Base-by-base conservation (phyloP, 2,888 invertebrate genomes). In the Euzophera pinguis region DNA sequence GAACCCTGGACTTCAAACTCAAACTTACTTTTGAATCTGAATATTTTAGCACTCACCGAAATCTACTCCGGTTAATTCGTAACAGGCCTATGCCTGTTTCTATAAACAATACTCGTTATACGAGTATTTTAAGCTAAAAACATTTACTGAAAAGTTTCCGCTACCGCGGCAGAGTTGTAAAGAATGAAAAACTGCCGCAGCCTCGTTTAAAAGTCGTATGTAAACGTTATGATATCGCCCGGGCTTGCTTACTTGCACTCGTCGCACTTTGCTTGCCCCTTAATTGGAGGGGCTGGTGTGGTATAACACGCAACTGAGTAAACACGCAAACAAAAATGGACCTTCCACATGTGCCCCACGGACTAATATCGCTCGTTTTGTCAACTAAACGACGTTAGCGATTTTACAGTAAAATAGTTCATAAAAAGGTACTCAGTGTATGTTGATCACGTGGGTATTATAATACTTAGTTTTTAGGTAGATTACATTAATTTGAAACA, bases 261-360 rank as follows among this genome's bases (percentile, higher is more conserved):
- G 77, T 78, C 78, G 82, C 78, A 81, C 81, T 84, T 82, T 79
- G 73, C 81, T 75, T 75, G 75, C 80, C 77, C 78, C 81, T 81
- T 87, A 86, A 87, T 86, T 86, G 85, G 80, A 84, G 84, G 77
- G 81, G 79, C 70, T 75, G 76, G 71, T 67, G 71, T 67, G 73
- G 71, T 71, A 69, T 67, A 69, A 72, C 84, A 84, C 83, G 84
- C 83, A 71, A 81, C 71, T 69, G 59, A 67, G 62, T 62, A 70
- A 60, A 69, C 63, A 70, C 54, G 67, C 78, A 82, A 75, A 78
- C 75, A 73, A 84, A 83, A 75, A 69, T 74, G 69, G 59, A 81
- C 83, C 67, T 64, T 81, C 60, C 64, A 49, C 53, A 53, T 53
- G 12, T 37, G 67, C 56, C 41, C 61, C 69, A 81, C 65, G 66